Conservation (phyloP, 2,797 vertebrate species). For the Sparus aurata region DNA sequence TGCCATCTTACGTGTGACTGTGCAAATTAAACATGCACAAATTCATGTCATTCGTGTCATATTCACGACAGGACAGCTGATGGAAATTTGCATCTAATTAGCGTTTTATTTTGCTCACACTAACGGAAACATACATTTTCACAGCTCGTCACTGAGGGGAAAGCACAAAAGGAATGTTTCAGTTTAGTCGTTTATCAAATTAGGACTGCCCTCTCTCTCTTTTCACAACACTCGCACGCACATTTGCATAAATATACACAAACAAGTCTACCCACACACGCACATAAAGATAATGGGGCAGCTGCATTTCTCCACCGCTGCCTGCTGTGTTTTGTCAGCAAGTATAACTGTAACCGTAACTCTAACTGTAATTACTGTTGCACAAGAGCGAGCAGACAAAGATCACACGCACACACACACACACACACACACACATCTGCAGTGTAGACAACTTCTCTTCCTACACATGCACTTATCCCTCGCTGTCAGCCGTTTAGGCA, state of each 20-base stretch:
- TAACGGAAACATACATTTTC: background rate
- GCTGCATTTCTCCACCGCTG: conserved; percentile 55
- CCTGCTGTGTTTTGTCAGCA: conserved; percentile 79
- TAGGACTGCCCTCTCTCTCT: conserved; percentile 7
- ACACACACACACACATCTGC: conserved; percentile 34
- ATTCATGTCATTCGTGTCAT: background rate
- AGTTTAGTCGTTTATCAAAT: conserved; percentile 13
- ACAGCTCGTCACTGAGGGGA: background rate
- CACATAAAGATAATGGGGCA: conserved; percentile 56
- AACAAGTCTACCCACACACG: conserved; percentile 25
- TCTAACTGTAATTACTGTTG: conserved; percentile 72
- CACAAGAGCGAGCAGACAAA: conserved; percentile 63
- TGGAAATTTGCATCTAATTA: background rate
- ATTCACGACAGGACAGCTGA: background rate
- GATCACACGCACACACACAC: conserved; percentile 41
- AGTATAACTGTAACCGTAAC: conserved; percentile 70
- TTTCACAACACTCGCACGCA: conserved; percentile 11
- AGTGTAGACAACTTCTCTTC: conserved; percentile 42
- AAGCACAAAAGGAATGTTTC: background rate
- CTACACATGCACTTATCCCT: conserved; percentile 26
- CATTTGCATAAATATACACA: conserved; percentile 54
- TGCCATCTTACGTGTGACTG: background rate
- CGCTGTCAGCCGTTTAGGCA: conserved; percentile 15
- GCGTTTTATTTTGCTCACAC: background rate
- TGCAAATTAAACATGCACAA: background rate